Evolutionary conservation across 2,888 invertebrate species (phyloP).

Genomic region (Lepidonotus clava): DNA sequence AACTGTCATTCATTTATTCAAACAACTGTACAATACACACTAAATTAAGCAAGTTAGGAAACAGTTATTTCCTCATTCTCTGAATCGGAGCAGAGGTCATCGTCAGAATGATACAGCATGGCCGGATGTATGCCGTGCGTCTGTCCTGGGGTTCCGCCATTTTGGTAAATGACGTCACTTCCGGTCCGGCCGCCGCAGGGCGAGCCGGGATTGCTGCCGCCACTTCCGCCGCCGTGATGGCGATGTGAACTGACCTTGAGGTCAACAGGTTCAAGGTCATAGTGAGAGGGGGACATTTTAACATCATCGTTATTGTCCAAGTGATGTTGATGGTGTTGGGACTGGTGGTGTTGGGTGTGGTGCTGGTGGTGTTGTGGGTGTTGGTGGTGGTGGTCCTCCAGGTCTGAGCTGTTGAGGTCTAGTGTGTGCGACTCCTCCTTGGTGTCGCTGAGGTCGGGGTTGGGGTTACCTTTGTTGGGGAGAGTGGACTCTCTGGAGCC

Average conservation of each 20-base stretch:
- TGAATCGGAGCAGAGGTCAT: constrained; percentile 25
- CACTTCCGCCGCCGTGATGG: constrained; percentile 1
- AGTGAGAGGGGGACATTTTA: not conserved
- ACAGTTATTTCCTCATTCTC: constrained; percentile 41
- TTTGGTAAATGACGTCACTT: not conserved
- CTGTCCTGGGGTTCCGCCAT: not conserved
- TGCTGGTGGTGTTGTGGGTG: not conserved
- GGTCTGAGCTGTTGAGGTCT: constrained; percentile 2
- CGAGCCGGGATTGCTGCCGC: not conserved
- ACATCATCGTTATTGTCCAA: not conserved
- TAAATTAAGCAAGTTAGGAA: not conserved
- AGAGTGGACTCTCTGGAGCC: constrained; percentile 96
- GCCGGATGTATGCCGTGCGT: constrained; percentile 20
- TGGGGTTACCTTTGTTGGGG: constrained; percentile 97
- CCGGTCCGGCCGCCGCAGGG: not conserved
- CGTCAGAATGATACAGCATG: constrained; percentile 37
- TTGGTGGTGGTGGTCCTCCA: not conserved
- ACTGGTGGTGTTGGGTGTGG: not conserved
- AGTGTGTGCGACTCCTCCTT: constrained; percentile 61
- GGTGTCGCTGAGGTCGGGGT: constrained; percentile 93
- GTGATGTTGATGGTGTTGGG: not conserved
- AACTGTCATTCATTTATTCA: not conserved
- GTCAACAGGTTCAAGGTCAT: constrained; percentile 1
- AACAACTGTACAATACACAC: not conserved
- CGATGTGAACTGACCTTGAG: not conserved